Evolutionary conservation across 37 sponge, comb jelly and placozoan species (phyloP), one percentile per base, ranked within the genome.

Genomic region (Spongia lamella): DNA sequence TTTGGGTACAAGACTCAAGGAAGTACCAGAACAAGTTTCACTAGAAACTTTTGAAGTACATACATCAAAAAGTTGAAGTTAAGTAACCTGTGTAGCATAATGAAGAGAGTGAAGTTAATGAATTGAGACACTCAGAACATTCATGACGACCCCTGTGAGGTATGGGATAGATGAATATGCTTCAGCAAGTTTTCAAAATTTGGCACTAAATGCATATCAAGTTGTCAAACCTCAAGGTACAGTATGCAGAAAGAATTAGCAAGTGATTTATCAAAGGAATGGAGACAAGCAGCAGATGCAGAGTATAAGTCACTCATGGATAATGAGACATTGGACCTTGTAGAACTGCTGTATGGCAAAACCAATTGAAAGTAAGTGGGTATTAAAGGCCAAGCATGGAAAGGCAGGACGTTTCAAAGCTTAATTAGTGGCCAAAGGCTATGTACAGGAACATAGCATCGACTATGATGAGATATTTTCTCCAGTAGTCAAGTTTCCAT

Each of bases 271-370:
- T 43, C 47, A 43, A 55, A 79, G 22, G 73, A 79, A 38, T 86
- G 86, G 86, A 79, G 67, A 22, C 56, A 20, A 33, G 77, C 84
- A 26, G 72, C 84, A 39, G 78, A 83, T 9, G 37, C 77, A 15
- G 84, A 83, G 55, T 83, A 67, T 20, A 33, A 68, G 27, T 83
- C 84, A 47, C 59, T 83, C 14, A 63, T 78, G 26, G 72, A 84
- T 20, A 77, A 84, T 70, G 65, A 78, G 1, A 72, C 50, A 1
- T 84, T 78, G 85, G 78, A 77, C 16, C 56, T 83, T 5, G 76
- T 75, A 2, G 53, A 66, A 6, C 49, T 68, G 16, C 83, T 76
- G 0, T 20, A 5, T 15, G 85, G 79, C 40, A 39, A 78, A 77
- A 26, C 20, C 72, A 15, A 38, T 84, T 53, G 78, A 73, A 2